Evolutionary conservation across 2,797 vertebrate species (phyloP).

Genomic region (Syndactyla subalaris): DNA sequence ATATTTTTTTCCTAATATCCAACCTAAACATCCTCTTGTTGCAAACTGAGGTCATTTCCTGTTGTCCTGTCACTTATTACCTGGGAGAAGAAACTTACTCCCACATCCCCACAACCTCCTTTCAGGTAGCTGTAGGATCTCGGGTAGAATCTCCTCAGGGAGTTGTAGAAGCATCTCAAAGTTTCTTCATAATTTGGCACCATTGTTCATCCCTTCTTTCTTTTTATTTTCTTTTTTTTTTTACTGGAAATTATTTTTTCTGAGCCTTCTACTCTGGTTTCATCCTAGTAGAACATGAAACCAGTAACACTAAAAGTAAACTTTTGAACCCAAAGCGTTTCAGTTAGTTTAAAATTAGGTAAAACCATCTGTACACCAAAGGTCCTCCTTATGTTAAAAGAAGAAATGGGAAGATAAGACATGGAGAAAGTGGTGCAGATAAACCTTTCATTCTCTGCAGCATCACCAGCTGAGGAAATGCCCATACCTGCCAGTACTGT

Average conservation of each 20-base stretch:
- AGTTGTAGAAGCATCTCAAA: not conserved
- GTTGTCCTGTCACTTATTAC: not conserved
- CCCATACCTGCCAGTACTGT: not conserved
- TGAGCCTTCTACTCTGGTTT: not conserved
- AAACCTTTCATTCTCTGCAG: not conserved
- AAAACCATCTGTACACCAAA: not conserved
- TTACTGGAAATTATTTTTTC: not conserved
- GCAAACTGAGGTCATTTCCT: not conserved
- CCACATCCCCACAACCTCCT: not conserved
- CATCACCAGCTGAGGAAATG: not conserved
- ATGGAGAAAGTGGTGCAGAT: not conserved
- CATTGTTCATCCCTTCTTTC: not conserved
- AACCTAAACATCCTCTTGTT: not conserved
- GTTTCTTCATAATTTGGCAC: not conserved
- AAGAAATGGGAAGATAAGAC: constrained; percentile 8
- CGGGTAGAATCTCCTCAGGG: not conserved
- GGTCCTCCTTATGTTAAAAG: not conserved
- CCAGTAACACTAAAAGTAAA: not conserved
- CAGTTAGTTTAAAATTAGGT: not conserved
- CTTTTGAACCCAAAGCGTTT: not conserved
- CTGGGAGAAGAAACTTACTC: not conserved
- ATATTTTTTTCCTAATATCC: not conserved
- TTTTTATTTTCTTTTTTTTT: not conserved
- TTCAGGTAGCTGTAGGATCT: not conserved
- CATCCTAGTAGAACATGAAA: not conserved